Conservation (phyloP, 2,113 vertebrate species). For the Lathamus discolor region DNA sequence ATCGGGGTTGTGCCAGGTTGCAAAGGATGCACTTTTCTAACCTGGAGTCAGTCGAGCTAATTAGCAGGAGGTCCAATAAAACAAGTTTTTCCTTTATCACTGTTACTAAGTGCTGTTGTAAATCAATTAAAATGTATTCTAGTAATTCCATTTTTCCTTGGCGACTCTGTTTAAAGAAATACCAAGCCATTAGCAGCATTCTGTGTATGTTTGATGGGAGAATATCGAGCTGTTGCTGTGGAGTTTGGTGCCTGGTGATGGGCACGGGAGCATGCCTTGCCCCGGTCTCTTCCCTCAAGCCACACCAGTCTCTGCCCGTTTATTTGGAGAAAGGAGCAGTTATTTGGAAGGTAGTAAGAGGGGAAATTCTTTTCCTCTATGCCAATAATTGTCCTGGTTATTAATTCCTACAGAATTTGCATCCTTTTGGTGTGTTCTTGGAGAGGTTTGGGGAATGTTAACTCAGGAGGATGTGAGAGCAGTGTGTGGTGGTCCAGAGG, state of each 20-base stretch:
- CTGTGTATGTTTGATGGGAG: neutral
- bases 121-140: constrained; percentile 70
- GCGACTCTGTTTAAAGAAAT: neutral
- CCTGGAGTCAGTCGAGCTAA: constrained; percentile 14
- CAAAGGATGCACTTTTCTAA: neutral
- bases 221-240: neutral
- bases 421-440: rapidly evolving
- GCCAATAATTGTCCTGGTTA: neutral
- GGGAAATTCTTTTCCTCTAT: neutral
- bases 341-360: neutral
- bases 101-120: constrained; percentile 61
- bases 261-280: neutral
- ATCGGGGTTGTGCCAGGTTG: neutral
- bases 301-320: rapidly evolving
- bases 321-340: neutral
- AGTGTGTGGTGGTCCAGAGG: neutral
- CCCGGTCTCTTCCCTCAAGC: rapidly evolving
- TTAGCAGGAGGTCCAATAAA: constrained; percentile 68
- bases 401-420: neutral
- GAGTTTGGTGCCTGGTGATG: neutral
- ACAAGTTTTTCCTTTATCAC: constrained; percentile 63
- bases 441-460: neutral
- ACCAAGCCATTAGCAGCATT: neutral
- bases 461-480: neutral
- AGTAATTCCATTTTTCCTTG: constrained; percentile 37